A percentile compares a stretch with the other conserved stretches of the same genome.
These are phyloP conservation scores for Lottia scabra DNA, from an alignment of 2,888 invertebrate genomes.

Conservation along the genomic window DNA sequence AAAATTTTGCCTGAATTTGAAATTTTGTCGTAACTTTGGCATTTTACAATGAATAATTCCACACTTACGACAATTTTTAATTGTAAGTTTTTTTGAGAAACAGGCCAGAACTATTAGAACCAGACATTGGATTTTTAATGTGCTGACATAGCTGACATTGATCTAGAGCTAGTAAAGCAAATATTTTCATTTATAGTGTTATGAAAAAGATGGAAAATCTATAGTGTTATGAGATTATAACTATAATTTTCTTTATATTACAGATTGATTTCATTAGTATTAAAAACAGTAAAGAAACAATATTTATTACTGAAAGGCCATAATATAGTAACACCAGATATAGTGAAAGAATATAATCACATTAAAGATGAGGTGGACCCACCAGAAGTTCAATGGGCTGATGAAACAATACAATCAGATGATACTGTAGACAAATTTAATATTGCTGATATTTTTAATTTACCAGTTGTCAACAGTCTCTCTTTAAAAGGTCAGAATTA, in stretches of 20 bases:
- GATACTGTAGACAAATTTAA: constrained; percentile 16
- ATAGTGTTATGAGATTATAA: too few species aligned
- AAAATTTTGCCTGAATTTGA: too few species aligned
- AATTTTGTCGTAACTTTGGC: too few species aligned
- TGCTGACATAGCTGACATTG: too few species aligned
- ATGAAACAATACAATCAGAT: constrained; percentile 31
- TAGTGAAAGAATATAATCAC: constrained; percentile 39
- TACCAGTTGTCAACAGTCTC: constrained; percentile 27
- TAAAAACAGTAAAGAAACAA: constrained; percentile 52
- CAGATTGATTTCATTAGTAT: constrained; percentile 47
- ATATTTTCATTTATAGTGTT: too few species aligned
- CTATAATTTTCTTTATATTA: not conserved
- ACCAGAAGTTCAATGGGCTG: constrained; percentile 57
- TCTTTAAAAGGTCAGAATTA: constrained; percentile 15
- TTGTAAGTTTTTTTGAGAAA: too few species aligned
- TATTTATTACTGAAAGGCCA: constrained; percentile 52
- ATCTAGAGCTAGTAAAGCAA: too few species aligned
- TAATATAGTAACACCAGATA: constrained; percentile 47
- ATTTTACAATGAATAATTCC: too few species aligned
- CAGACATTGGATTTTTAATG: too few species aligned
- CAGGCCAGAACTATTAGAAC: too few species aligned
- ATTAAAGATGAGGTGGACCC: constrained; percentile 46
- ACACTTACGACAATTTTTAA: too few species aligned
- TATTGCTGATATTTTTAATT: constrained; percentile 30
- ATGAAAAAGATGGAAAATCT: too few species aligned